Evolutionary conservation across 2,797 vertebrate genomes (phyloP), one percentile per base, ranked within the genome.

Genomic region (Cephalopachus bancanus): DNA sequence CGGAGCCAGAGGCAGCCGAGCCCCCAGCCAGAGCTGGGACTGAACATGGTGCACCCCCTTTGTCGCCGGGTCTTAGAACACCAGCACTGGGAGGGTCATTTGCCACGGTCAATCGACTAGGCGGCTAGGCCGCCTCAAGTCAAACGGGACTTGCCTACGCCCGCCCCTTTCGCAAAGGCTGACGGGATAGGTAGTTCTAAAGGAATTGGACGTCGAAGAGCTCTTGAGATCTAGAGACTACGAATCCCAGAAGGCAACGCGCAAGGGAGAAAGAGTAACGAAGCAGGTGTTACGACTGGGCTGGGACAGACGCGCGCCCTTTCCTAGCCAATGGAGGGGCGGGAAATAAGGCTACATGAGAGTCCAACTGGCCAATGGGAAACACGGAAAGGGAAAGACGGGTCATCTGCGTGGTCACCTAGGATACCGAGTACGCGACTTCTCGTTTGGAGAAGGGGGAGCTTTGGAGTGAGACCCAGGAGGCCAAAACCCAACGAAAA

Each of bases 351-450:
- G 1, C 0, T 1, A 10, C 20, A 0, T 26, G 3, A 0, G 3
- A 83, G 65, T 59, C 22, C 14, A 65, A 33, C 33, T 90, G 94
- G 15, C 97, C 96, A 98, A 97, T 97, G 74, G 78, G 17, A 94
- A 92, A 69, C 49, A 62, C 5, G n/a, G 49, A 79, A 71, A 55
- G 16, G 7, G 19, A 19, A 49, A 57, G 26, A 0, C 5, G 2
- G 5, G 5, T 2, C 7, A 33, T 8, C 26, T 55, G 19, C 4
- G 24, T 83, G 57, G 96, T 98, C 65, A 65, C 98, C 94, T 91
- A 92, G 95, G 98, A 28, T 97, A 98, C 97, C 1, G 0, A 83
- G 30, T 97, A 98, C 97, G 98, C 98, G 37, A 91, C 33, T 91
- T 88, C 59, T 91, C 22, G 22, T 53, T 84, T 8, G 49, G 64